Evolutionary conservation across 2,888 invertebrate genomes (phyloP), one percentile per base, ranked within the genome.

Genomic region (Rapana venosa): DNA sequence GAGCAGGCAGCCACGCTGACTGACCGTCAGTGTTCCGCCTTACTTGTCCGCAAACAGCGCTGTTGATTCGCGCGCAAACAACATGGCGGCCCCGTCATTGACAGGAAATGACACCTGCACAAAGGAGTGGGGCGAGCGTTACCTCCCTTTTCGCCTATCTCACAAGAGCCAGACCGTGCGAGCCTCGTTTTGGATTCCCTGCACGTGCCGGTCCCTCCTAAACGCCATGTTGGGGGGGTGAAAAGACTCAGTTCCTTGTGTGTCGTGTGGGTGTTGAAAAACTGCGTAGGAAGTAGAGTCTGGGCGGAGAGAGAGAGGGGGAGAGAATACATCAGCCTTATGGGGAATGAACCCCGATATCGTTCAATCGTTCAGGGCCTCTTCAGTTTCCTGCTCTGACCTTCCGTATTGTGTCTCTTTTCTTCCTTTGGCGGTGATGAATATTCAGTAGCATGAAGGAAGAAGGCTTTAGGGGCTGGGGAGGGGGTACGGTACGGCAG

Each of bases 41-140:
- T 87, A 90, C 90, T 90, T 91, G 91, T 92, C 89, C 56, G 91
- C 92, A 92, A 92, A 92, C 90, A 92, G 2, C 70, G 56, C 86
- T 58, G 36, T 56, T 86, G 91, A 91, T 90, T 79, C 88, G 81
- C 84, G 90, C 87, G 85, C 89, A 90, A 91, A 91, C 89, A 91
- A 90, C 66, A 90, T 91, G 90, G 90, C 91, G 85, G 89, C 85
- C 26, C 22, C 32, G 30, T 36, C 56, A 85, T 87, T 90, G 61
- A 83, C 89, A 88, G 90, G 81, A 87, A 83, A 90, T 89, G 86
- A 79, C 89, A 87, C 56, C 90, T 90, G 87, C 89, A 90, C 90
- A 91, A 90, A 89, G 66, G 87, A 88, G 88, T 20, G 56, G n/a
- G 22, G 61, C 70, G 35, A 35, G 89, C 74, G 74, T 70, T 85